Evolutionary conservation across 2,113 vertebrate species (phyloP).

Genomic region (Aix galericulata): DNA sequence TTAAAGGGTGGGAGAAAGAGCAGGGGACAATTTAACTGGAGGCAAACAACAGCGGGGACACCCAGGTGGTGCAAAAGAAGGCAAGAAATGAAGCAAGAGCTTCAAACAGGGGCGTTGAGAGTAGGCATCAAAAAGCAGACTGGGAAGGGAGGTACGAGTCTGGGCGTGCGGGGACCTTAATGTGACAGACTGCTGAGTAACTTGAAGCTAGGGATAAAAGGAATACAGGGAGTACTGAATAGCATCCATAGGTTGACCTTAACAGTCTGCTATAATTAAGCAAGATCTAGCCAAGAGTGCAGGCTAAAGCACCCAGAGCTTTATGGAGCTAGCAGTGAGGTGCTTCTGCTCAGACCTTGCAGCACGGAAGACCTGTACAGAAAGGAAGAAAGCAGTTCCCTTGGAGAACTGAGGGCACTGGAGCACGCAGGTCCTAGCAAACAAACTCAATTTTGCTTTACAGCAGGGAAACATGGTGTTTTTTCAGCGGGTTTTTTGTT

Average conservation of each 20-base stretch:
- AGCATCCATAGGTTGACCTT: accelerated
- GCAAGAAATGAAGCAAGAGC: neutral
- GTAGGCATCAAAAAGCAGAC: accelerated
- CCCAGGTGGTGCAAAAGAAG: neutral
- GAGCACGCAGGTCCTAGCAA: neutral
- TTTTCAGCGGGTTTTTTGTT: neutral
- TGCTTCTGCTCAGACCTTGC: neutral
- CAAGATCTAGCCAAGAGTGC: neutral
- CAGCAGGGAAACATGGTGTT: neutral
- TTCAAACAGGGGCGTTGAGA: neutral
- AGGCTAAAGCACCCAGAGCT: neutral
- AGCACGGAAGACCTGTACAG: accelerated
- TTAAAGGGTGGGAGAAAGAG: neutral
- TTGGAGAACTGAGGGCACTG: neutral
- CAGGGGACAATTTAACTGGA: neutral
- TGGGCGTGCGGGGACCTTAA: accelerated
- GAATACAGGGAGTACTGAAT: accelerated
- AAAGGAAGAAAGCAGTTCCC: neutral
- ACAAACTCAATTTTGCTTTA: neutral
- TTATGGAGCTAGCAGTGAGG: accelerated
- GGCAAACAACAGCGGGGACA: neutral
- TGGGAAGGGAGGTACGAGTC: accelerated
- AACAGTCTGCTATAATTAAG: accelerated
- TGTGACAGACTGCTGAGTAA: no score
- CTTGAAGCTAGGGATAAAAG: neutral